Evolutionary conservation across 2,113 vertebrate species (phyloP), one percentile per base, ranked within the genome.

Genomic region (Bufo gargarizans): DNA sequence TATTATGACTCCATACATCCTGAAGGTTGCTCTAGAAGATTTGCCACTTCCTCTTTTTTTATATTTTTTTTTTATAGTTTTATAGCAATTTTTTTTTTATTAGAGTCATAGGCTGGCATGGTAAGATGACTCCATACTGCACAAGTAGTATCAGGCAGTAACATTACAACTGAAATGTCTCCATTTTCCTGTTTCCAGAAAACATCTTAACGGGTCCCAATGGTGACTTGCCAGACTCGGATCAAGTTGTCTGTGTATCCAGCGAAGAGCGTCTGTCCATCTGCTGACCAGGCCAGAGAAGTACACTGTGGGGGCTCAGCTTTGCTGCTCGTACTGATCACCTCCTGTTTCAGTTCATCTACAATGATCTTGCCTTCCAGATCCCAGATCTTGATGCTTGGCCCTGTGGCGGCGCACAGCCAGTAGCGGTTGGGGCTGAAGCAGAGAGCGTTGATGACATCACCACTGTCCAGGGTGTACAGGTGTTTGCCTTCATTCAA

Each of bases 361-460:
- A 99, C 98, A n/a, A 99, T 99, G 92, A 99, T 97, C 91, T 99
- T 99, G 20, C 98, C 98, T 86, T 99, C 98, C 91, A 99, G 95
- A 90, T 99, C 97, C 98, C 98, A 99, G 79, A 99, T 99, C 90
- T 99, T 99, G 94, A 99, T 99, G 93, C 98, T 99, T 89, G 98
- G 98, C 0, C 98, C 98, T 0, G 98, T 99, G 82, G 98, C 98
- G 0, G 98, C 98, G n/a, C 98, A 99, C 0, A 99, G 96, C 98
- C 98, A 99, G 89, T 99, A 99, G 53, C 98, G 97, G 94, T 99
- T 99, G 91, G 97, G 98, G 92, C 97, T 99, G 95, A 99, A 99
- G 94, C 98, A 99, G 0, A 99, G 94, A 0, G 97, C 98, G 0
- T 97, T 99, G 92, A 99, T 99, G 89, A 94, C 94, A 89, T 99